Conservation (phyloP, 2,113 vertebrate species). For the Ochotona curzoniae region DNA sequence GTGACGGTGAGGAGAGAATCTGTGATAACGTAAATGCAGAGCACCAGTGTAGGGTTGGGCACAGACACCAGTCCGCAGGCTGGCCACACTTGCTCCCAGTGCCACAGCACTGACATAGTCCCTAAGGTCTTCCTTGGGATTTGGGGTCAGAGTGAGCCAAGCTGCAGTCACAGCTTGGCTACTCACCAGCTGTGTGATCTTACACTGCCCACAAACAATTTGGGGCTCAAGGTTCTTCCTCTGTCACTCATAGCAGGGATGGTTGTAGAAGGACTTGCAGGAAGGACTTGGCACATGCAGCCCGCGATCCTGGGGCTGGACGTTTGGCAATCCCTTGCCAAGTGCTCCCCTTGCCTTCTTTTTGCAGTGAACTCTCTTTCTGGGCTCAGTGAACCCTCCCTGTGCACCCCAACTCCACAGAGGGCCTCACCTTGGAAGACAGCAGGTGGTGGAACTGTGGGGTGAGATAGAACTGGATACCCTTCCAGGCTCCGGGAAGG, state of each 20-base stretch:
- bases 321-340: accelerated
- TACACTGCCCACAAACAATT: neutral
- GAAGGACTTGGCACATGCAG: neutral
- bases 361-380: no score
- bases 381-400: neutral
- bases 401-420: accelerated
- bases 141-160: neutral
- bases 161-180: neutral
- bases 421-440: slow-evolving; percentile 87
- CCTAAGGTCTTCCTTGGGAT: neutral
- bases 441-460: slow-evolving; percentile 90
- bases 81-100: no score
- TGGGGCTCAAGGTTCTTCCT: neutral
- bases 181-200: neutral
- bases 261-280: neutral
- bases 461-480: slow-evolving; percentile 89
- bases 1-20: neutral
- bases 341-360: neutral
- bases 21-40: neutral
- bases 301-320: neutral
- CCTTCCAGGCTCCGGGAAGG: slow-evolving; percentile 90
- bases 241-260: neutral
- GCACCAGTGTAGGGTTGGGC: no score
- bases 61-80: no score
- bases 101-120: neutral